These are phyloP conservation scores for Cheirogaleus major DNA, from an alignment of 2,797 vertebrate genomes.

Conservation along the genomic window DNA sequence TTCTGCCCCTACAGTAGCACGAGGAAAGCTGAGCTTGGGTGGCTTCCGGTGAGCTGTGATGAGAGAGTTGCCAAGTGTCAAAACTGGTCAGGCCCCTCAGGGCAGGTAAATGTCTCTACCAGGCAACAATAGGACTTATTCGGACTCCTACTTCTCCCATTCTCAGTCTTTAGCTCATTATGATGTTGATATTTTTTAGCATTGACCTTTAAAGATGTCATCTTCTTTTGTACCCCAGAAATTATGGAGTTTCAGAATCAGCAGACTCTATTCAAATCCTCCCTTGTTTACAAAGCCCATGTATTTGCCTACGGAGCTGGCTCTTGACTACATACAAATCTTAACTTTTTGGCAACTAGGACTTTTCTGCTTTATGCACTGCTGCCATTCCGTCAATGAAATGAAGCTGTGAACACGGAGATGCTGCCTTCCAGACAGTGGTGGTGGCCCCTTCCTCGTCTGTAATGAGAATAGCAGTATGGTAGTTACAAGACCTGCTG, in stretches of 20 bases:
- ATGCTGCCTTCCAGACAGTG: not conserved
- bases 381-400: not conserved
- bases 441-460: not conserved
- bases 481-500: not conserved
- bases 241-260: not conserved
- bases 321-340: not conserved
- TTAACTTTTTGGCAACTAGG: not conserved
- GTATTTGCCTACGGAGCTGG: not conserved
- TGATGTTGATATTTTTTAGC: not conserved
- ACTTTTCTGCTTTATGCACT: not conserved
- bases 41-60: not conserved
- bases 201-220: conserved; percentile 6
- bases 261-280: not conserved
- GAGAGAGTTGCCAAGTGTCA: not conserved
- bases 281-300: not conserved
- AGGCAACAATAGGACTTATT: not conserved
- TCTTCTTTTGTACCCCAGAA: not conserved
- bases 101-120: not conserved
- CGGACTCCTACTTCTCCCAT: not conserved
- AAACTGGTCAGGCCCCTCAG: not conserved
- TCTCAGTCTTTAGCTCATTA: not conserved
- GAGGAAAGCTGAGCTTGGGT: not conserved
- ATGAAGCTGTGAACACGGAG: not conserved
- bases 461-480: not conserved
- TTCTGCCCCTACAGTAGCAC: not conserved